Base-by-base conservation (phyloP, 2,113 vertebrate genomes). In the Alosa alosa region DNA sequence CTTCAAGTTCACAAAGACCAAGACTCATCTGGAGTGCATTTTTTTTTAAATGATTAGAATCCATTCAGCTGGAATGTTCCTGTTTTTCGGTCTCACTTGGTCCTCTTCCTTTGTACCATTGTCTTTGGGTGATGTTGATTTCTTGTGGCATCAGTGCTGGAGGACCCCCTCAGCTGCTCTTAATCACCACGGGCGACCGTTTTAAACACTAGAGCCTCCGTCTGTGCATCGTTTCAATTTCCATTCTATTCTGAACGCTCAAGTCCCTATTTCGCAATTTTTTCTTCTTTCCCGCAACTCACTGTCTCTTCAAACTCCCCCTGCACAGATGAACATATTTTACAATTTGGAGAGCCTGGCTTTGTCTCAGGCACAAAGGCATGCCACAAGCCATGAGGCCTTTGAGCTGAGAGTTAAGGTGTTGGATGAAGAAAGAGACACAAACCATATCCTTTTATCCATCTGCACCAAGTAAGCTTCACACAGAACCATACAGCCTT, bases 381-480 rank as follows among this genome's bases (percentile, higher is more conserved):
- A 91, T 78, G 10, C 82, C 4, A 45, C 3, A 83, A 92, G 89
- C 17, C 52, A 93, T 84, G 96, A 97, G 90, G 94, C 93, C 0
- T 97, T 98, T 94, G 94, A 93, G 82, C 93, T 98, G 89, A 86
- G 90, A 39, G 83, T 97, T 68, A n/a, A 88, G 18, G 93, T 96
- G 81, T 90, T 91, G 1, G 92, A 95, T 85, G 86, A 93, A 36
- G 87, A 93, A 84, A 81, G 84, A 0, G 94, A 96, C 89, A 83
- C 89, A 81, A 90, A 94, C 88, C 94, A 91, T 83, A 81, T 98
- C 86, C 91, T 91, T 64, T 85, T 98, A 88, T 95, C 94, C 68
- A 91, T 97, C 36, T 99, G 97, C 49, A 96, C 93, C 68, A 96
- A 95, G 97, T 97, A 93, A 89, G 86, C 22, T 88, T 83, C 11